Base-by-base conservation (phyloP, 2,113 vertebrate species). In the Myrmophylax atrothorax region DNA sequence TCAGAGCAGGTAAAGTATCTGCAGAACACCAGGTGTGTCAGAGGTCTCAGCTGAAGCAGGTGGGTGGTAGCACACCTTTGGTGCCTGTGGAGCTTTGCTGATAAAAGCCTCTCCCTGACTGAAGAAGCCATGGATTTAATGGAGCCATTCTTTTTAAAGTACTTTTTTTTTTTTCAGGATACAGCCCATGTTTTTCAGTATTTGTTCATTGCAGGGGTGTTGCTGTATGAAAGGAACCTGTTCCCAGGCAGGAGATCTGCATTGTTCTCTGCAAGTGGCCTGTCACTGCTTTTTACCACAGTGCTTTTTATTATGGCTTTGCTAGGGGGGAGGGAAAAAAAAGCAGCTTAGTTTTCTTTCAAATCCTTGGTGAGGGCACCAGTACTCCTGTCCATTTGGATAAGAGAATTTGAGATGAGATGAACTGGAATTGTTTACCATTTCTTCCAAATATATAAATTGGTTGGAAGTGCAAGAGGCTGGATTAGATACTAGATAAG, bases 1-100 rank as follows among this genome's bases (percentile, higher is more conserved):
- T 47, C 50, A 23, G 47, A 56, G 72, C 29, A 40, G 31, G 25
- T 78, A 0, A 22, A 77, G 19, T 53, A 16, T 3, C 14, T 33
- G 40, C 79, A 63, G 44, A 68, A 73, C 35, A 31, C 26, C 18
- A 26, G 4, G 3, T 3, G 1, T 35, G 40, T 31, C 0, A 0
- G 52, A n/a, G 35, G 63, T 78, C 60, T 82, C 69, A 28, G 42
- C 69, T 62, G 47, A 40, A 62, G 52, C 15, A 38, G 33, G 22
- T 46, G 22, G 15, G 19, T 62, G 44, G 49, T 64, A 60, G 28
- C 78, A 59, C 35, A 47, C 10, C 23, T 85, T 53, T 52, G 66
- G 18, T 76, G 19, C 31, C 25, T 83, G 33, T 12, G 62, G 42
- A 60, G 31, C n/a, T 91, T 52, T 86, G 18, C 37, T 70, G 62